Evolutionary conservation across 2,113 vertebrate species (phyloP).

Genomic region (Lasiurus cinereus): DNA sequence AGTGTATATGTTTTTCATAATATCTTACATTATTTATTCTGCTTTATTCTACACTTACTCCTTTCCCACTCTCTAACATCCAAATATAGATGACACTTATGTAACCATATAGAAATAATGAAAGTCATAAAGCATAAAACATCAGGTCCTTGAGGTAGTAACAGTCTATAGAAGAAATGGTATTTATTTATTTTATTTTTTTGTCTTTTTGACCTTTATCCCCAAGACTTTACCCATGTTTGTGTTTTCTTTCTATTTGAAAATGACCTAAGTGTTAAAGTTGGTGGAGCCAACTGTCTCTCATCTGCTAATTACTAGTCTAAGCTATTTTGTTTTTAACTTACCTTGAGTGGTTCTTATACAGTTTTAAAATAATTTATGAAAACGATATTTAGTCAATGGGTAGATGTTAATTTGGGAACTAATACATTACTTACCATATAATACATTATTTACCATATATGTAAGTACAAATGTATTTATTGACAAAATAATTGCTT

Average conservation of each 20-base stretch:
- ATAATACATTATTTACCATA: neutral
- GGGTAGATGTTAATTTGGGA: neutral
- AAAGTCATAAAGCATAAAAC: neutral
- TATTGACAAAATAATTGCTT: neutral
- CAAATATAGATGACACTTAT: neutral
- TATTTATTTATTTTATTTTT: neutral
- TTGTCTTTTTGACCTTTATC: neutral
- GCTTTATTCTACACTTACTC: neutral
- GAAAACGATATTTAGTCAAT: neutral
- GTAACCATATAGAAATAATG: neutral
- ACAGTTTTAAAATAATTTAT: constrained; percentile 28
- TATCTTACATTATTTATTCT: neutral
- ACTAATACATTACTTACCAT: neutral
- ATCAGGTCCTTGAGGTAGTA: neutral
- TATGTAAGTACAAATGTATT: neutral
- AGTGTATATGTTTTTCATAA: neutral
- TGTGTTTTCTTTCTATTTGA: constrained; percentile 1
- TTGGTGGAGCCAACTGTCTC: neutral
- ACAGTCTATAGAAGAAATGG: neutral
- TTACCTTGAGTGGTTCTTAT: neutral
- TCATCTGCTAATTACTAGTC: neutral
- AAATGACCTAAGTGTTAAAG: neutral
- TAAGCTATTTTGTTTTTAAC: neutral
- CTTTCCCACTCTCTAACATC: neutral
- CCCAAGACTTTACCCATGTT: neutral